A percentile compares a stretch with the other conserved stretches of the same genome.
Conservation (phyloP, 2,113 vertebrate genomes). For the Rhynchomys soricoides region DNA sequence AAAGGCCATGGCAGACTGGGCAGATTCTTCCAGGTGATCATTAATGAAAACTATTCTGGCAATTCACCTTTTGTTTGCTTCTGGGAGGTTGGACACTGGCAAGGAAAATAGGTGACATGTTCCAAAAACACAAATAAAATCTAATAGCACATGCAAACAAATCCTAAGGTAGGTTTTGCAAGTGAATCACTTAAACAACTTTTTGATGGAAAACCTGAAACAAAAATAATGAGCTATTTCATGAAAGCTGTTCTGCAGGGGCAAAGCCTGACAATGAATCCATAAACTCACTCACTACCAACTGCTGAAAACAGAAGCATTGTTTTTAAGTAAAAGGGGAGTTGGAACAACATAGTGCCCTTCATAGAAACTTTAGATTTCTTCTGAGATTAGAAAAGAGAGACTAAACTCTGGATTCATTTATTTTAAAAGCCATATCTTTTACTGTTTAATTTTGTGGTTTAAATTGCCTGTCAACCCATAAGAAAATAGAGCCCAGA, state of each 20-base stretch:
- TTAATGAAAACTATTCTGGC: neutral
- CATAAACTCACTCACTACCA: neutral
- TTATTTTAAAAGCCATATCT: constrained; percentile 80
- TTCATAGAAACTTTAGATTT: constrained; percentile 71
- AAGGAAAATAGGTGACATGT: neutral
- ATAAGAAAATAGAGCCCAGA: constrained; percentile 79
- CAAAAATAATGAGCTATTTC: constrained; percentile 38
- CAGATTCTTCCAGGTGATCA: neutral
- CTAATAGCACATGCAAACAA: neutral
- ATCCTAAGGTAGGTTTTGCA: constrained; percentile 17
- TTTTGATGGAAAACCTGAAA: neutral
- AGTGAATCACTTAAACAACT: constrained; percentile 45
- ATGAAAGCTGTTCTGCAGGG: neutral
- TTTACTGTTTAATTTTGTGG: constrained; percentile 84
- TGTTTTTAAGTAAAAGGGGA: constrained; percentile 68
- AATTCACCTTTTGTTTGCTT: constrained; percentile 11
- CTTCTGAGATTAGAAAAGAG: constrained; percentile 66
- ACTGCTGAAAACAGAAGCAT: constrained; percentile 56
- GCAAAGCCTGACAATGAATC: constrained; percentile 10
- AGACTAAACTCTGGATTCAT: constrained; percentile 73
- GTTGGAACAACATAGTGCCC: constrained; percentile 61
- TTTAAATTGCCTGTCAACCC: constrained; percentile 82
- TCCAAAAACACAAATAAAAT: constrained; percentile 51
- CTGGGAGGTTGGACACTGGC: neutral
- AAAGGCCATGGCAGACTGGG: too few species aligned